Evolutionary conservation across 2,888 invertebrate genomes (phyloP).

Genomic region (Ochropleura leucogaster): DNA sequence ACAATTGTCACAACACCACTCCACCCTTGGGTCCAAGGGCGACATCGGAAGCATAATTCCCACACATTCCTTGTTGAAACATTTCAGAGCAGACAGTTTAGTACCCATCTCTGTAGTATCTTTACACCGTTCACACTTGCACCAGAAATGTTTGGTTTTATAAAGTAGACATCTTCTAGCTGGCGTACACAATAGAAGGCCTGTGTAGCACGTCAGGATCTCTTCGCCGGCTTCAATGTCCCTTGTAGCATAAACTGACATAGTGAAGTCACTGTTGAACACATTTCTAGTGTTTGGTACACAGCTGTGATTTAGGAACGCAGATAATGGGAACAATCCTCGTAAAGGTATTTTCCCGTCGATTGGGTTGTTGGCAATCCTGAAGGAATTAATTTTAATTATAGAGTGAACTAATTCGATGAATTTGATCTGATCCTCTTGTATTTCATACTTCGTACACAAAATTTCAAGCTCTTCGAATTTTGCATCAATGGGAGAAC

Average conservation of each 20-base stretch:
- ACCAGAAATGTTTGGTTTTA: constrained; percentile 92
- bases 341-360: constrained; percentile 85
- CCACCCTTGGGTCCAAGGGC: constrained; percentile 83
- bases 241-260: constrained; percentile 91
- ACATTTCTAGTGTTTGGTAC: constrained; percentile 92
- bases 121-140: constrained; percentile 91
- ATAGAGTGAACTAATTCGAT: constrained; percentile 89
- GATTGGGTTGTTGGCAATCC: constrained; percentile 81
- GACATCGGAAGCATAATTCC: constrained; percentile 89
- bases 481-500: constrained; percentile 72
- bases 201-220: constrained; percentile 92
- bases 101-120: constrained; percentile 92
- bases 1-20: constrained; percentile 91
- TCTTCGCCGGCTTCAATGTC: constrained; percentile 91
- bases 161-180: constrained; percentile 91
- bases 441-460: constrained; percentile 82
- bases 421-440: constrained; percentile 87
- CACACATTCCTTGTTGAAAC: constrained; percentile 86
- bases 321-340: constrained; percentile 92
- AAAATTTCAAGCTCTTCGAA: constrained; percentile 88
- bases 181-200: constrained; percentile 92
- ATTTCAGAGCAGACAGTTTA: constrained; percentile 88
- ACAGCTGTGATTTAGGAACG: constrained; percentile 93
- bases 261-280: constrained; percentile 88
- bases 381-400: constrained; percentile 92